These are phyloP conservation scores for Camponotus vicinus DNA, from an alignment of 1,140 invertebrate genomes.

Conservation along the genomic window DNA sequence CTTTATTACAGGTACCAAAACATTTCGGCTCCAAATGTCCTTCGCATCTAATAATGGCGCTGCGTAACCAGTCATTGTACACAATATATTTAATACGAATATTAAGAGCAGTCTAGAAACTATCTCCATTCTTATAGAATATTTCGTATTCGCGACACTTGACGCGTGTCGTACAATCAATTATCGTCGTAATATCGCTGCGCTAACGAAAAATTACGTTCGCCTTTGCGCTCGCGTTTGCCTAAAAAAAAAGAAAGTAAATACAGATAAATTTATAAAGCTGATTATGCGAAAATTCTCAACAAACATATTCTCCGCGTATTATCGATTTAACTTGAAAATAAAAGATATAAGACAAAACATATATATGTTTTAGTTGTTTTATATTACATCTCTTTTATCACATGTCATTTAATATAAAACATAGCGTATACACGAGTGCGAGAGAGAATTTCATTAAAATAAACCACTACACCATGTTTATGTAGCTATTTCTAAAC, in stretches of 20 bases:
- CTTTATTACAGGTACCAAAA: constrained; percentile 33
- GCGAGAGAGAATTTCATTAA: neutral
- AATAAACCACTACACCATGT: neutral
- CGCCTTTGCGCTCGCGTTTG: neutral
- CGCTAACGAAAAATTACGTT: neutral
- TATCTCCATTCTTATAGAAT: constrained; percentile 25
- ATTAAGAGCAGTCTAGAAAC: neutral
- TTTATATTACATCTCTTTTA: too few species aligned
- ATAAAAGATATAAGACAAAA: neutral
- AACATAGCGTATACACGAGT: too few species aligned
- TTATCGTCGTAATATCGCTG: neutral
- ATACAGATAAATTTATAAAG: constrained; percentile 7
- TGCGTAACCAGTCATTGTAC: constrained; percentile 24
- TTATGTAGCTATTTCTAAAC: neutral
- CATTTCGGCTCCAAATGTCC: constrained; percentile 27
- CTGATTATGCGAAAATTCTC: neutral
- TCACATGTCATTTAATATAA: too few species aligned
- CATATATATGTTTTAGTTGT: too few species aligned
- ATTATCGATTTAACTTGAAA: neutral
- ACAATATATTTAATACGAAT: constrained; percentile 30
- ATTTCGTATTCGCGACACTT: constrained; percentile 1
- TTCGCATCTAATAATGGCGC: constrained; percentile 43
- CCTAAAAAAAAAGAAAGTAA: neutral
- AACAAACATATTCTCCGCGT: neutral
- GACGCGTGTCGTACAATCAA: constrained; percentile 2